Percentiles rank a stretch among this genome's conserved stretches.
phyloP scores from a whole-genome alignment of 2,888 invertebrate genomes.

The Agonum fuliginosum region DNA sequence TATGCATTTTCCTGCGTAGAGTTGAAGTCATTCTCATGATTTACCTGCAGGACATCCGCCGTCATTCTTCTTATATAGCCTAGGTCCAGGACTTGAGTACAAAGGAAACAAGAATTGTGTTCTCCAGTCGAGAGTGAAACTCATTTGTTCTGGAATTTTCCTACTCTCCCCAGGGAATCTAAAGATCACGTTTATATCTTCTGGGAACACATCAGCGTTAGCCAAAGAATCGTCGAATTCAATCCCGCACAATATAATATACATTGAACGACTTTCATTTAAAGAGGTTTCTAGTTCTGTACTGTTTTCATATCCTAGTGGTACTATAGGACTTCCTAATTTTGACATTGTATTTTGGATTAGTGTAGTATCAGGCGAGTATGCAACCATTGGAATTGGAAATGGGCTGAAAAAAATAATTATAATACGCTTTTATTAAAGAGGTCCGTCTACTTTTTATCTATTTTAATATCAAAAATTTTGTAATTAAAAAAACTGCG shows the following conservation, averaged over 20 bases:
- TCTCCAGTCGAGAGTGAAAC: constrained; percentile 75
- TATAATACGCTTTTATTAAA: not conserved
- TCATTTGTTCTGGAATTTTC: not conserved
- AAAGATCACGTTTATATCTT: constrained; percentile 75
- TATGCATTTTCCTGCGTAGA: no score
- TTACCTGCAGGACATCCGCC: constrained; percentile 79
- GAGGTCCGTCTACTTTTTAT: no score
- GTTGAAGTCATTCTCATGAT: not conserved
- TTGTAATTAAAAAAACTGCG: no score
- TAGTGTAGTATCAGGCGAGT: constrained; percentile 62
- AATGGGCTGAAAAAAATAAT: constrained; percentile 53
- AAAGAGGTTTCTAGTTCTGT: constrained; percentile 46
- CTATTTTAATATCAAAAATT: no score
- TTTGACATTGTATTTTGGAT: constrained; percentile 49
- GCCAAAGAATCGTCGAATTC: constrained; percentile 76
- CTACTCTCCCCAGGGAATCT: constrained; percentile 78
- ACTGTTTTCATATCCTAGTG: constrained; percentile 44
- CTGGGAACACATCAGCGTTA: constrained; percentile 72
- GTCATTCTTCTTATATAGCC: no score
- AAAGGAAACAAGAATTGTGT: constrained; percentile 81
- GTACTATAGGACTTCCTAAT: not conserved
- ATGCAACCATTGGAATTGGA: no score
- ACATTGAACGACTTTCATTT: constrained; percentile 16
- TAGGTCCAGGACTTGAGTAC: constrained; percentile 81
- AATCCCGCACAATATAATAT: constrained; percentile 71